Evolutionary conservation across 2,113 vertebrate genomes (phyloP).

Genomic region (Fregata magnificens): DNA sequence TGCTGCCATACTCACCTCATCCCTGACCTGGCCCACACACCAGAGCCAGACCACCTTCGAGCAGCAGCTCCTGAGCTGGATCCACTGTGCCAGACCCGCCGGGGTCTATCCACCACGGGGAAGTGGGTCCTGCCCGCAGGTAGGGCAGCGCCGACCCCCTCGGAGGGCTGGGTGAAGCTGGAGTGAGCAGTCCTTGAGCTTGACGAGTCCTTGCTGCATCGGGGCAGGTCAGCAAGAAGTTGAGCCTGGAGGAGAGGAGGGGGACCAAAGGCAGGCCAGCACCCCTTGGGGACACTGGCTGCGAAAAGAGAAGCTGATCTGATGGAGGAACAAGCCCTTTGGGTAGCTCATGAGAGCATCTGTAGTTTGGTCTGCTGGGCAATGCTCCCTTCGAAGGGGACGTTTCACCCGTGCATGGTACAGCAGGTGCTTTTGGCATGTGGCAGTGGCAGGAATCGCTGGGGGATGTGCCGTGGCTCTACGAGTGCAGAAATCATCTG

Average conservation of each 20-base stretch:
- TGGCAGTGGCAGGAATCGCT: accelerated
- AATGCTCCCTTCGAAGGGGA: accelerated
- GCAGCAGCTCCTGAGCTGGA: neutral
- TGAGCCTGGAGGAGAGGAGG: neutral
- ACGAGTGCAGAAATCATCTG: neutral
- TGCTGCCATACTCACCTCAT: accelerated
- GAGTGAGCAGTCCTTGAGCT: neutral
- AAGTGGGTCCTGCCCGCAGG: neutral
- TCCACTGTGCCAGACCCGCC: neutral
- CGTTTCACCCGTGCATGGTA: accelerated
- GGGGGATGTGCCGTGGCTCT: neutral
- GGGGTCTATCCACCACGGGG: accelerated
- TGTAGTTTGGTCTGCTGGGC: neutral
- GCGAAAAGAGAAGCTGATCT: neutral
- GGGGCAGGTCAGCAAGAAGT: neutral
- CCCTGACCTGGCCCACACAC: neutral
- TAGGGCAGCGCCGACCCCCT: accelerated
- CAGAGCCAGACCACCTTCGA: neutral
- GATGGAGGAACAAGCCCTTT: neutral
- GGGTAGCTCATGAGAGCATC: neutral
- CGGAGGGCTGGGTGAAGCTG: accelerated
- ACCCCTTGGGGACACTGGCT: neutral
- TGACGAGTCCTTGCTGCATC: accelerated
- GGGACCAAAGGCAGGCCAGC: neutral
- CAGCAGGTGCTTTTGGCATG: neutral